Conservation (phyloP, 2,888 invertebrate genomes). For the Drosophila putrida region DNA sequence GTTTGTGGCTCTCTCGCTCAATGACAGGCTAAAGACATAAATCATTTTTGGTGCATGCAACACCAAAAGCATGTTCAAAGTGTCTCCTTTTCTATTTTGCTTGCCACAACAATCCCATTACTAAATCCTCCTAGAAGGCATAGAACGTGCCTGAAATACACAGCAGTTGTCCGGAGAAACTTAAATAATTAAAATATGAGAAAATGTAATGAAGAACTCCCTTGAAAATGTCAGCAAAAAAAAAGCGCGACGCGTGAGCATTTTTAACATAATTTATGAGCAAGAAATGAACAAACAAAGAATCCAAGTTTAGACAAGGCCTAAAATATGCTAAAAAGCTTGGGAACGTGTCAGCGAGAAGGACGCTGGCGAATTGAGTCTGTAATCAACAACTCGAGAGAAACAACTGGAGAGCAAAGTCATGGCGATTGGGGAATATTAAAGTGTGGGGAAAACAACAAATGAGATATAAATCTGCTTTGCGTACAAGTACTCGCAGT, state of each 20-base stretch:
- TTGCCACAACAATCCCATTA: conserved; percentile 23
- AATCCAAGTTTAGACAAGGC: conserved; percentile 27
- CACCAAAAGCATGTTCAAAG: background rate
- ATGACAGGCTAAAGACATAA: background rate
- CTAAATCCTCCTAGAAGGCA: conserved; percentile 4
- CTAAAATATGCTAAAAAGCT: conserved; percentile 19
- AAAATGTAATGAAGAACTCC: conserved; percentile 23
- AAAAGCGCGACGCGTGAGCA: conserved; percentile 33
- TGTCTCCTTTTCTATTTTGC: background rate
- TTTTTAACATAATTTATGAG: conserved; percentile 47
- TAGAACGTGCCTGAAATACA: conserved; percentile 40
- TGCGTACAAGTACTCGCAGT: conserved; percentile 27
- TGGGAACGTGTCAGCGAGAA: conserved; percentile 33
- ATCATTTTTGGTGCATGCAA: conserved; percentile 4
- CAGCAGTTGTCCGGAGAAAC: conserved; percentile 14
- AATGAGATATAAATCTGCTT: conserved; percentile 63
- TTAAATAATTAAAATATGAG: conserved; percentile 56
- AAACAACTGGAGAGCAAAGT: conserved; percentile 14
- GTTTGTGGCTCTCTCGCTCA: background rate
- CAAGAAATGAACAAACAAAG: conserved; percentile 34
- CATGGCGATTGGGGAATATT: conserved; percentile 20
- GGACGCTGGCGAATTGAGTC: conserved; percentile 10
- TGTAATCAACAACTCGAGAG: conserved; percentile 21
- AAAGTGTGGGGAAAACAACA: conserved; percentile 18
- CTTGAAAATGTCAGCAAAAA: conserved; percentile 20